These are phyloP conservation scores for Galerucella pusilla DNA, from an alignment of 2,888 invertebrate species.

Conservation along the genomic window DNA sequence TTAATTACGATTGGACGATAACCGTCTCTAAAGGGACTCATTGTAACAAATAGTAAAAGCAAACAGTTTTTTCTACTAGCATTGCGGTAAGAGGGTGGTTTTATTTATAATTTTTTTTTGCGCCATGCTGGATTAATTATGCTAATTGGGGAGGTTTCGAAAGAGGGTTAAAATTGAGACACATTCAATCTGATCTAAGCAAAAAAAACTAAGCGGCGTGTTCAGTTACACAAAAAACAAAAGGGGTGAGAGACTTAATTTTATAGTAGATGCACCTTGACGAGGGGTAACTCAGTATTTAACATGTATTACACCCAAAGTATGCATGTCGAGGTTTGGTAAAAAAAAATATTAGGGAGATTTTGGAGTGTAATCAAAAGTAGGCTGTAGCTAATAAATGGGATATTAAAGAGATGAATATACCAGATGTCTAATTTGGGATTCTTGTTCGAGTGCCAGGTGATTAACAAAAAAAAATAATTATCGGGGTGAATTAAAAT, in stretches of 20 bases:
- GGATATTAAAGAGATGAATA: constrained; percentile 23
- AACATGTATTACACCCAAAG: constrained; percentile 45
- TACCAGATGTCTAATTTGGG: constrained; percentile 24
- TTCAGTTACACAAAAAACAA: constrained; percentile 45
- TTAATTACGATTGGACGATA: constrained; percentile 48
- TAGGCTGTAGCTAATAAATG: constrained; percentile 23
- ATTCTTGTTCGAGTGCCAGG: constrained; percentile 1
- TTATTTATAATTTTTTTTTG: constrained; percentile 50
- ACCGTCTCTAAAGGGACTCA: constrained; percentile 46
- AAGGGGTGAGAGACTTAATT: constrained; percentile 47
- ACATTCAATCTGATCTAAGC: constrained; percentile 43
- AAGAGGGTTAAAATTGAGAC: constrained; percentile 47
- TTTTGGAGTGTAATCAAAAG: constrained; percentile 42
- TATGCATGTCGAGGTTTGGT: constrained; percentile 33
- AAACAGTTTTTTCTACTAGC: constrained; percentile 50
- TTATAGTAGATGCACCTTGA: constrained; percentile 45
- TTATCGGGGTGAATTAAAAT: too few species aligned
- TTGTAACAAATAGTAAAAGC: constrained; percentile 49
- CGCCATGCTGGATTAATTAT: constrained; percentile 49
- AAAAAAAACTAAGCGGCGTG: constrained; percentile 43
- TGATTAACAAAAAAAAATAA: background rate
- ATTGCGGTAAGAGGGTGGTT: constrained; percentile 49
- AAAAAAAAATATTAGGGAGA: constrained; percentile 41
- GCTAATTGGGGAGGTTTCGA: constrained; percentile 47
- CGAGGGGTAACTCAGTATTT: constrained; percentile 46